Base-by-base conservation (phyloP, 1,140 invertebrate species). In the Dendroctonus valens region DNA sequence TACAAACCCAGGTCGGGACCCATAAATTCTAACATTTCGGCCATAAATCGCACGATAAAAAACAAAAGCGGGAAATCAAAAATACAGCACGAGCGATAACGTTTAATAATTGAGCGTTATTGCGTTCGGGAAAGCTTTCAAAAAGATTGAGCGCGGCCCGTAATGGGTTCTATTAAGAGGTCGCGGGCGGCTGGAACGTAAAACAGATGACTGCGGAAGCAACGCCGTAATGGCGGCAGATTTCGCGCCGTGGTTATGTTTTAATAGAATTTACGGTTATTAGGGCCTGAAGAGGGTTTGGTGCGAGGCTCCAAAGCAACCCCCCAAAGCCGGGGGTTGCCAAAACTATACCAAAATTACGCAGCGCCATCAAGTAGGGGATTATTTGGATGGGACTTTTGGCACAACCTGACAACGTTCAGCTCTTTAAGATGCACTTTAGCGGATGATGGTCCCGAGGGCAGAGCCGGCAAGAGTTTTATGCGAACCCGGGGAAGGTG, bases 251-350 rank as follows among this genome's bases (percentile, higher is more conserved):
- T 76, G 77, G 76, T 78, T 78, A 78, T 78, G 77, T 79, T 79
- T 79, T 79, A 79, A 79, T 78, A 79, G 77, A 79, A 79, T 79
- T 79, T 79, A 79, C 78, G 78, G 74, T 79, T 79, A 79, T 78
- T 77, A 74, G 73, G 46, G 67, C 57, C 8, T 37, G 39, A 57
- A 69, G 64, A 70, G 73, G 72, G 75, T 74, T 73, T n/a, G 15
- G 9, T 37, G 49, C 26, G 26, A 26, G 26, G 26, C 26, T 3
- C 26, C 26, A 26, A 26, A 26, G 3, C 26, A 26, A 2, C 26
- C 26, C 26, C 26, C 26, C 26, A 1, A 26, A 1, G n/a, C n/a
- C n/a, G n/a, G n/a, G n/a, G n/a, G 26, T 26, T 26, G 26, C 26
- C 26, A 26, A 26, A 26, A 26, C 26, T 26, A 26, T 26, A 26